Conservation (phyloP, 2,113 vertebrate genomes). For the Rhadina sibilatrix region DNA sequence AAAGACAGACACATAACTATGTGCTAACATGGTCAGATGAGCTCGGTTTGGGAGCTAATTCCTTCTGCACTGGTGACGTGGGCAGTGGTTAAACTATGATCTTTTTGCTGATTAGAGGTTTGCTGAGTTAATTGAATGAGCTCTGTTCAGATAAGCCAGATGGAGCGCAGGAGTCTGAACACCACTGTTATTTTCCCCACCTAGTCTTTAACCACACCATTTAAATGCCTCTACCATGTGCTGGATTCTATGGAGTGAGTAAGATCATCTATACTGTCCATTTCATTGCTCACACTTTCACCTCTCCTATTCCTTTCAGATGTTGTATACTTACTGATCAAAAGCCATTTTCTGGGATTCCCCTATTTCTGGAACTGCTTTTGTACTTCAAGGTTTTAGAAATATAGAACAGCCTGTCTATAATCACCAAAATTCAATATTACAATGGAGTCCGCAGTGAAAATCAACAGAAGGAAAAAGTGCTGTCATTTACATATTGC, state of each 20-base stretch:
- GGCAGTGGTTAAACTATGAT: not conserved
- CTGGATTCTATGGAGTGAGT: not conserved
- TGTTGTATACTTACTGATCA: not conserved
- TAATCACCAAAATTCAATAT: not conserved
- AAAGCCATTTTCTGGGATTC: not conserved
- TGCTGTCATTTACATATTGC: not conserved
- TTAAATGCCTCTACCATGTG: not conserved
- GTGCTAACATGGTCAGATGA: not conserved
- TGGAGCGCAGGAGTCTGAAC: not conserved
- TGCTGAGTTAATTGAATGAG: not conserved
- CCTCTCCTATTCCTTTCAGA: not conserved
- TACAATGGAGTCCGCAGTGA: not conserved
- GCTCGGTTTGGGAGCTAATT: not conserved
- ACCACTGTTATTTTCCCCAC: not conserved
- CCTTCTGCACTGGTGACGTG: not conserved
- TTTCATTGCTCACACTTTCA: not conserved
- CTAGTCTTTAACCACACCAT: not conserved
- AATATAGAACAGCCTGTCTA: not conserved
- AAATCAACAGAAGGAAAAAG: not conserved
- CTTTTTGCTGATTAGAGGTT: conserved; percentile 10
- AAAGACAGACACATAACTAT: not conserved
- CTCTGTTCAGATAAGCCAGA: not conserved
- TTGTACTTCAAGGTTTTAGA: not conserved
- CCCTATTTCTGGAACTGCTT: not conserved
- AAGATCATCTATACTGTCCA: not conserved